Evolutionary conservation across 1,140 invertebrate genomes (phyloP), one percentile per base, ranked within the genome.

Genomic region (Atta colombica): DNA sequence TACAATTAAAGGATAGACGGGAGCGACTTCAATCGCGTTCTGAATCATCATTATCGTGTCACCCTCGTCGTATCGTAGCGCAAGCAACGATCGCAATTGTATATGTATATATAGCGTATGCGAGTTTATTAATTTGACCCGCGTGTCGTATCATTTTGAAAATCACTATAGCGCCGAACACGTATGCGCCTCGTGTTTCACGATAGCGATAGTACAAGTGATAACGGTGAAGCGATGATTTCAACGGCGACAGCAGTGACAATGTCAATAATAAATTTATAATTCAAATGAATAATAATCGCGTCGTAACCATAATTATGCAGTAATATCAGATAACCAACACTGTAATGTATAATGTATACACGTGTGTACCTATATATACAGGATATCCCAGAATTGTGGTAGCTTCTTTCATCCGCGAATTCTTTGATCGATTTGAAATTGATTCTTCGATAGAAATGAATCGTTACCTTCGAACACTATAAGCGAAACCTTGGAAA

Each of bases 291-390:
- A 84, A 25, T 51, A 82, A 82, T 82, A 84, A 81, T 60, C 35
- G 66, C 39, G 49, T 51, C 28, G 45, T 84, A 74, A 75, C 74
- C 39, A 74, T 84, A 74, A 84, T 74, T 58, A 84, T 75, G 55
- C 69, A 21, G 39, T 75, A 84, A 84, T 75, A 84, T 75, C 58
- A 68, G 55, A 84, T 84, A 84, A 84, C 14, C 80, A 84, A 84
- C 80, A 61, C 71, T 84, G 45, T 75, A 84, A 84, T 84, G 55
- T 84, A 81, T 81, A 25, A 81, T 71, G 77, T 81, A 84, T 84
- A 75, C 80, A 84, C 39, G 69, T 75, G 39, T 74, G 80, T 84
- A 21, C 3, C 28, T 31, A 31, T 35, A 75, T 31, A 31, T 35
- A 75, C 80, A 75, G 58, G 55, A 1, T 84, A 61, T 51, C 69